A percentile compares a stretch with the other conserved stretches of the same genome.
phyloP scores from a whole-genome alignment of 1,140 invertebrate species.

The Euglossa dilemma region DNA sequence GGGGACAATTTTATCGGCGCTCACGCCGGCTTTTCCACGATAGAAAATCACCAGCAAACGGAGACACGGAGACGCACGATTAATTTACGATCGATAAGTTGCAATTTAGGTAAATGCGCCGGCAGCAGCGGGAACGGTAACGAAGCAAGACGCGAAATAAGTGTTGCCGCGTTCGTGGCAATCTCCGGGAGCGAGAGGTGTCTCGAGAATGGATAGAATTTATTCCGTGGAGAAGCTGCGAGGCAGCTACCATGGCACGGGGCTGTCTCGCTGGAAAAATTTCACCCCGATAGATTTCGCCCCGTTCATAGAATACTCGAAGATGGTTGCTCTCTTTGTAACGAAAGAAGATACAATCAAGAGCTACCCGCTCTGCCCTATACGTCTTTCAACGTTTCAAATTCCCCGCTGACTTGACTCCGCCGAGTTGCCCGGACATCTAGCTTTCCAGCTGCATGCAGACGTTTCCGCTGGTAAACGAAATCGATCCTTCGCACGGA shows the following conservation, averaged over 20 bases:
- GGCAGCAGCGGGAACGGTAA: not conserved
- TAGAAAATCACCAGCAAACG: not conserved
- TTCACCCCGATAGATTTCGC: slow-evolving; percentile 20
- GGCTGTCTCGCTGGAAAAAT: slow-evolving; percentile 30
- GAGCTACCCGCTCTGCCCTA: not conserved
- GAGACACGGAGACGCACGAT: not conserved
- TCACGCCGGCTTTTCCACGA: not conserved
- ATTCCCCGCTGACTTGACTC: not conserved
- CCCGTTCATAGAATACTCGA: slow-evolving; percentile 21
- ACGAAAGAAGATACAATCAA: slow-evolving; percentile 38
- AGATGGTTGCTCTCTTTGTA: slow-evolving; percentile 38
- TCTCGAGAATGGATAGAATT: slow-evolving; percentile 38
- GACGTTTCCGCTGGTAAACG: too few species aligned
- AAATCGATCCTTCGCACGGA: too few species aligned
- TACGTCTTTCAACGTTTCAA: not conserved
- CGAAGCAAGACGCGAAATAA: slow-evolving; percentile 15
- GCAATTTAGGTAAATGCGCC: not conserved
- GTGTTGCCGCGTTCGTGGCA: not conserved
- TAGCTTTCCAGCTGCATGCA: not conserved
- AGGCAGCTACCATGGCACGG: not conserved
- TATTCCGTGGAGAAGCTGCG: slow-evolving; percentile 4
- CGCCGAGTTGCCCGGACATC: not conserved
- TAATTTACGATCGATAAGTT: slow-evolving; percentile 28
- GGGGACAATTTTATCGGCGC: not conserved
- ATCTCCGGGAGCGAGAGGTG: slow-evolving; percentile 15